Conservation (phyloP, 2,797 vertebrate genomes). For the Hypotaenidia philippensis region DNA sequence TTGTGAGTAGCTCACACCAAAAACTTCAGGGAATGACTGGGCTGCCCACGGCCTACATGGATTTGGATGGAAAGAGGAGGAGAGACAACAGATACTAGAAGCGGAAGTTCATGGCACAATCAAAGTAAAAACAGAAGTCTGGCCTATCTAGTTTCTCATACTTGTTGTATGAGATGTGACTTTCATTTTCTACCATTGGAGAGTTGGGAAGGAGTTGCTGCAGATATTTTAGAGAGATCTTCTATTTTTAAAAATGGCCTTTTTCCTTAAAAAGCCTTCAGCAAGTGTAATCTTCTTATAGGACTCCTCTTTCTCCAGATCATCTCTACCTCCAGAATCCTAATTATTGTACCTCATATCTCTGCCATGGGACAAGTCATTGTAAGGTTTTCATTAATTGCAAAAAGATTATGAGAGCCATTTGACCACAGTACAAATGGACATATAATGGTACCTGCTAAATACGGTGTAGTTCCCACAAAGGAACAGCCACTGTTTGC, state of each 20-base stretch:
- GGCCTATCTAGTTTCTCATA: not conserved
- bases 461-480: not conserved
- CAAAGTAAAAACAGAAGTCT: not conserved
- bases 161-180: not conserved
- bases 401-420: not conserved
- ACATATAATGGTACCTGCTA: not conserved
- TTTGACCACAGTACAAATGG: not conserved
- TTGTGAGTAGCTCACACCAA: not conserved
- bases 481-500: not conserved
- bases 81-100: not conserved
- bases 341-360: not conserved
- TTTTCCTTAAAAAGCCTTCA: not conserved
- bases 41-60: not conserved
- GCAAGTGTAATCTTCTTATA: not conserved
- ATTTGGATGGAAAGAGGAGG: not conserved
- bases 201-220: not conserved
- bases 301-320: not conserved
- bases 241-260: not conserved
- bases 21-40: not conserved
- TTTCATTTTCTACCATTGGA: not conserved
- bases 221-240: not conserved
- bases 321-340: not conserved
- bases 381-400: not conserved
- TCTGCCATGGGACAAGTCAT: not conserved
- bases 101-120: not conserved